Evolutionary conservation across 2,888 invertebrate species (phyloP).

Genomic region (Seira sanloemensis): DNA sequence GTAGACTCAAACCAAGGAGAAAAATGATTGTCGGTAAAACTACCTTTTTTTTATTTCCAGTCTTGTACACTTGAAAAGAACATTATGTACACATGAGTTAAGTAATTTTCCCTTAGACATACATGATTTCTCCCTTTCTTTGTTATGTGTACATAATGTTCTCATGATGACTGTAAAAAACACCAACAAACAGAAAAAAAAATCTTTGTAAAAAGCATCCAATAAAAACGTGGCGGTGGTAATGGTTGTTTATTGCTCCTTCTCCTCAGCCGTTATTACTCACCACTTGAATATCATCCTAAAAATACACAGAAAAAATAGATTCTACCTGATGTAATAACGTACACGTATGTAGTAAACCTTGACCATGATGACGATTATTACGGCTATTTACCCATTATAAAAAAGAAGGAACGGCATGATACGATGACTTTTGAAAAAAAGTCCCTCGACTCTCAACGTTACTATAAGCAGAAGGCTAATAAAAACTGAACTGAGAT

Average conservation of each 20-base stretch:
- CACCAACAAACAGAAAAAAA: no score
- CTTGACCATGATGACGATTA: conserved; percentile 22
- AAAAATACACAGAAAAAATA: conserved; percentile 24
- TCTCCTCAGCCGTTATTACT: conserved; percentile 22
- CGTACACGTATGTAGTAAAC: conserved; percentile 2
- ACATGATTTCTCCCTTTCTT: no score
- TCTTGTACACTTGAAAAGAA: no score
- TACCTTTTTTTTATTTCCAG: no score
- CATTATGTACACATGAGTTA: no score
- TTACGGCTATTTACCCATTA: no score
- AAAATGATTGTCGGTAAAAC: no score
- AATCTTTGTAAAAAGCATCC: no score
- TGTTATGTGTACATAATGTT: conserved; percentile 37
- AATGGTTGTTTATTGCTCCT: conserved; percentile 13
- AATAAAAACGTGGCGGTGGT: conserved; percentile 1
- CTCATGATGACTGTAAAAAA: conserved; percentile 29
- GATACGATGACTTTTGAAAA: conserved; percentile 5
- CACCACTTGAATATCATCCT: conserved; percentile 38
- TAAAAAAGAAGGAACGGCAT: conserved; percentile 14
- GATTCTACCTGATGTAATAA: neutral
- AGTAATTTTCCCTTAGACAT: no score
- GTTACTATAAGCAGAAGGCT: no score
- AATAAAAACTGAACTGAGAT: neutral
- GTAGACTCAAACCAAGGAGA: no score
- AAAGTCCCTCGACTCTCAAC: no score